Evolutionary conservation across 2,888 invertebrate genomes (phyloP), one percentile per base, ranked within the genome.

Genomic region (Pristionchus entomophagus): DNA sequence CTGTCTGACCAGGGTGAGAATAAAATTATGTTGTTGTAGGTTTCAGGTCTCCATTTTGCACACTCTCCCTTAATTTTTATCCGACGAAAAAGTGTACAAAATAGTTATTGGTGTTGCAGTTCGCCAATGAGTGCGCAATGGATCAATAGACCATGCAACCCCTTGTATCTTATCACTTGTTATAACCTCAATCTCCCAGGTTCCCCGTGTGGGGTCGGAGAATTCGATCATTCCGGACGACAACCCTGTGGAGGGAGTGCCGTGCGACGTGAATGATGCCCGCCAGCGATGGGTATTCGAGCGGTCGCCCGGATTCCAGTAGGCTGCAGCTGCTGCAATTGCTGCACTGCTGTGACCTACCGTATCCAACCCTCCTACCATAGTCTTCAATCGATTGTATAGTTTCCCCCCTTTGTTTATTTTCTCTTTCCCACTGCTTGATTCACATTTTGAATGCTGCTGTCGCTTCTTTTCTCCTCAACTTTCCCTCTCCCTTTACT

Each of bases 221-320:
- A 49, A 56, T n/a, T 85, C 85, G 2, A 38, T 85, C 3, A 35
- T 85, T 41, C 85, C 85, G 26, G 90, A 89, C 51, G 86, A 87
- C 32, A 59, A 84, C 26, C 85, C 84, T 4, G 26, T 90, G 8
- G 87, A 87, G 29, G 89, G 88, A 5, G 86, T 88, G 45, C 86
- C 87, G 8, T 92, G 92, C 84, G 90, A 91, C 49, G 65, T 87
- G 2, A 87, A 89, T 22, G 91, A 91, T 77, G 86, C 84, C 12
- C 84, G 88, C 0, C 92, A 92, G 81, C 88, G 89, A 86, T 92
- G 92, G 92, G 83, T 89, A 51, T 90, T 91, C 80, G 88, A 90
- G 53, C 78, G 80, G 14, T 78, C 78, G n/a, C 77, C 85, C 62
- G 85, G 85, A 22, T 80, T 85, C 73, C 83, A 65, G 53, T 84